A percentile compares a stretch with the other conserved stretches of the same genome.
phyloP scores from a whole-genome alignment of 2,113 vertebrate genomes.

The Regulus satrapa region DNA sequence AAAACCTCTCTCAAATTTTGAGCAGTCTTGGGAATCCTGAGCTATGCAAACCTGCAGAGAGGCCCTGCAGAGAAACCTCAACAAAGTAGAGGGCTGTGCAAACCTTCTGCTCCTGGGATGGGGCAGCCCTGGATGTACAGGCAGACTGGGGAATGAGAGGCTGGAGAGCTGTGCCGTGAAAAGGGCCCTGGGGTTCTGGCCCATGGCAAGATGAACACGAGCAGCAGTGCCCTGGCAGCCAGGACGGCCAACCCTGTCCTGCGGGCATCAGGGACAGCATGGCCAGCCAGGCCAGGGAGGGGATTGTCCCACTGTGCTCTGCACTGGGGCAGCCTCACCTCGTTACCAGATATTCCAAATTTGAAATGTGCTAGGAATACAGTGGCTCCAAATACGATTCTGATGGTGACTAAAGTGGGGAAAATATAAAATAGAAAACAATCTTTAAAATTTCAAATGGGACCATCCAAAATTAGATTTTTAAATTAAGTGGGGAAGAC shows the following conservation, averaged over 20 bases:
- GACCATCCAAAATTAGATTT: background rate
- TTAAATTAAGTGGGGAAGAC: background rate
- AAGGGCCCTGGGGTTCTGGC: background rate
- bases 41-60: too few species aligned
- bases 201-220: background rate
- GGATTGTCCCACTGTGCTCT: background rate
- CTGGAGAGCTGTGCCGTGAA: background rate
- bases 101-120: background rate
- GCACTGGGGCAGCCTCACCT: fast-evolving
- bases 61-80: fast-evolving
- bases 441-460: background rate
- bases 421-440: background rate
- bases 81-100: fast-evolving
- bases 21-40: fast-evolving
- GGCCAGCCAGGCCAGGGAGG: background rate
- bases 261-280: background rate
- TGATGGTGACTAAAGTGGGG: background rate
- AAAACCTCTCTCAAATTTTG: background rate
- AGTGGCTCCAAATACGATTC: background rate
- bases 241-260: background rate
- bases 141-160: background rate
- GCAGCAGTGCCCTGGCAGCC: background rate
- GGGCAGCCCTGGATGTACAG: background rate
- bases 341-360: background rate
- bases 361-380: background rate